These are phyloP conservation scores for Leuciscus waleckii DNA, from an alignment of 2,797 vertebrate species.

Conservation along the genomic window DNA sequence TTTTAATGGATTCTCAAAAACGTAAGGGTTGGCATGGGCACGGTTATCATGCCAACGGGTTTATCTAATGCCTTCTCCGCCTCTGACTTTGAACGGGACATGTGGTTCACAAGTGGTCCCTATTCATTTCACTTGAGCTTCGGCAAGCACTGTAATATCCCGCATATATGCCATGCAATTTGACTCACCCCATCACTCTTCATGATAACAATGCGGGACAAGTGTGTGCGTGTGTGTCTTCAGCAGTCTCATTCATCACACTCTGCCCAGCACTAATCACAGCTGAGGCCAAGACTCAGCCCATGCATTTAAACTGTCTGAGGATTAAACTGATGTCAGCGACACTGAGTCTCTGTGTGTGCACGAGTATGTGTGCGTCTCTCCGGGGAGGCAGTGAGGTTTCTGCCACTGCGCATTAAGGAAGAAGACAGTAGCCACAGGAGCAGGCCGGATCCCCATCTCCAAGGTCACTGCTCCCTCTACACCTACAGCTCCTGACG, in stretches of 20 bases:
- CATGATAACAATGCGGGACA: constrained; percentile 19
- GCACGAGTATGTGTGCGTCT: constrained; percentile 58
- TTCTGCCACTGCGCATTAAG: constrained; percentile 81
- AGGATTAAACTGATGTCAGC: constrained; percentile 72
- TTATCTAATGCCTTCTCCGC: constrained; percentile 2
- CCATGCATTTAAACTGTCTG: constrained; percentile 66
- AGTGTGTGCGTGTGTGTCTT: constrained; percentile 25
- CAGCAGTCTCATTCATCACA: constrained; percentile 44
- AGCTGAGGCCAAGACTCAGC: constrained; percentile 64
- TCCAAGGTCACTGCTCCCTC: constrained; percentile 59
- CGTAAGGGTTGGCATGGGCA: background rate
- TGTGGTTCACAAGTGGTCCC: constrained; percentile 11
- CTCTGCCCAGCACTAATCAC: constrained; percentile 67
- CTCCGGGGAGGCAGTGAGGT: constrained; percentile 79
- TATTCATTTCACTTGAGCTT: constrained; percentile 13
- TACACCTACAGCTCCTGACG: constrained; percentile 24
- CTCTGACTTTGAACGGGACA: constrained; percentile 29
- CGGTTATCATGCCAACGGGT: background rate
- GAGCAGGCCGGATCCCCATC: constrained; percentile 70
- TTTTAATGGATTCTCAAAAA: background rate
- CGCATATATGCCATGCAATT: constrained; percentile 28
- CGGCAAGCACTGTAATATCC: constrained; percentile 14
- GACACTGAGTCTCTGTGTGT: constrained; percentile 55
- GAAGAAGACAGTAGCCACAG: constrained; percentile 74
- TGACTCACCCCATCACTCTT: constrained; percentile 45